Evolutionary conservation across 1,140 invertebrate genomes (phyloP).

Genomic region (Listronotus oregonensis): DNA sequence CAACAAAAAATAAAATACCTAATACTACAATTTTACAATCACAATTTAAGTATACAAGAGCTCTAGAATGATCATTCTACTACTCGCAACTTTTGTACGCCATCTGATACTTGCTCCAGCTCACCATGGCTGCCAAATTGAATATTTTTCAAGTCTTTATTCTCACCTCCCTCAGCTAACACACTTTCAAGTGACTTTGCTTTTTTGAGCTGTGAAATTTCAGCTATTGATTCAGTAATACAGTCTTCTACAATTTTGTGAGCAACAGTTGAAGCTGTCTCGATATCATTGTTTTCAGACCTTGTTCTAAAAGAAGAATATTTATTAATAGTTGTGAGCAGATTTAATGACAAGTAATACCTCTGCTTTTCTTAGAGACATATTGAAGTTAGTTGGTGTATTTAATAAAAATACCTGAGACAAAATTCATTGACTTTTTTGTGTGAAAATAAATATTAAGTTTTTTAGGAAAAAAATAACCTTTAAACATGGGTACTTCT

Average conservation of each 20-base stretch:
- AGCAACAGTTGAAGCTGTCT: conserved; percentile 43
- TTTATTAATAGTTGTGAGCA: too few species aligned
- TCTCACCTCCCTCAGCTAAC: conserved; percentile 40
- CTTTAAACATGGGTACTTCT: too few species aligned
- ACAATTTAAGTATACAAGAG: background rate
- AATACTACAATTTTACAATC: too few species aligned
- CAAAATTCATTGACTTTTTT: too few species aligned
- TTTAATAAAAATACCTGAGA: too few species aligned
- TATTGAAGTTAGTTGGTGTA: too few species aligned
- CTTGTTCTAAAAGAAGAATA: conserved; percentile 55
- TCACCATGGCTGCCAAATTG: conserved; percentile 40
- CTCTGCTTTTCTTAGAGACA: too few species aligned
- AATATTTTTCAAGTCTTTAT: conserved; percentile 33
- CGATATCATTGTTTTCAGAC: conserved; percentile 64
- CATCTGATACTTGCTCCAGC: conserved; percentile 49
- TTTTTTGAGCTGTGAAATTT: conserved; percentile 48
- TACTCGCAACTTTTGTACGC: conserved; percentile 51
- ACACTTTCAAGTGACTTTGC: conserved; percentile 53
- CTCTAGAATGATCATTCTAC: conserved; percentile 35
- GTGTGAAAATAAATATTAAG: too few species aligned
- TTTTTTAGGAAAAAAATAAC: too few species aligned
- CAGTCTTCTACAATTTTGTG: conserved; percentile 48
- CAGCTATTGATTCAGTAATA: conserved; percentile 42
- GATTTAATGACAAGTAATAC: too few species aligned
- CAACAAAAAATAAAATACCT: too few species aligned